These are phyloP conservation scores for Hololepta plana DNA, from an alignment of 2,888 invertebrate species.

Conservation along the genomic window DNA sequence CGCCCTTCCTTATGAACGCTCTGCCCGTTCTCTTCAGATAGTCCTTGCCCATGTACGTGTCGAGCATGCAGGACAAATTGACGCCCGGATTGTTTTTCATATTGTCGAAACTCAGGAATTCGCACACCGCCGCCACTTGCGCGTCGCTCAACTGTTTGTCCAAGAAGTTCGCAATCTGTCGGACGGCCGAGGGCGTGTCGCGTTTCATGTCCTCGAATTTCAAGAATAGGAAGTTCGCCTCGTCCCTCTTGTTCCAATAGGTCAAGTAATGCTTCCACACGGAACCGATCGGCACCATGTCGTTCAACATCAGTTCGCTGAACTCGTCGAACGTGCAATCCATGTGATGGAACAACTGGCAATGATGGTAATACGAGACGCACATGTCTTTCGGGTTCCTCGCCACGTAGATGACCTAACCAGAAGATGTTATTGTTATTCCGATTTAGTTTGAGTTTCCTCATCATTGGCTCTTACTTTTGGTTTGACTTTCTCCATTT, in stretches of 20 bases:
- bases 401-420: slow-evolving; percentile 67
- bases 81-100: slow-evolving; percentile 41
- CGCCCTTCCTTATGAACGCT: slow-evolving; percentile 31
- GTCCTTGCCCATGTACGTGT: slow-evolving; percentile 17
- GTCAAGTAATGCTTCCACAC: slow-evolving; percentile 43
- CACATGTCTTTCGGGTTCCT: slow-evolving; percentile 83
- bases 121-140: slow-evolving; percentile 32
- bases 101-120: slow-evolving; percentile 20
- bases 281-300: slow-evolving; percentile 42
- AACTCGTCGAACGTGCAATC: slow-evolving; percentile 48
- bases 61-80: slow-evolving; percentile 29
- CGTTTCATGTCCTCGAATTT: slow-evolving; percentile 70
- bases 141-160: slow-evolving; percentile 44
- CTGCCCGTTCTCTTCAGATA: slow-evolving; percentile 15
- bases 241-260: slow-evolving; percentile 52
- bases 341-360: slow-evolving; percentile 46
- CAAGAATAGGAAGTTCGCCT: slow-evolving; percentile 56
- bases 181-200: slow-evolving; percentile 42
- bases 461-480: slow-evolving; percentile 42
- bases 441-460: not conserved
- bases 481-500: slow-evolving; percentile 43
- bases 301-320: slow-evolving; percentile 51
- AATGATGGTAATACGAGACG: slow-evolving; percentile 78
- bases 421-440: no score
- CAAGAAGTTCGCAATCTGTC: slow-evolving; percentile 53